phyloP scores from a whole-genome alignment of 2,113 vertebrate species.

The Salvelinus fontinalis region DNA sequence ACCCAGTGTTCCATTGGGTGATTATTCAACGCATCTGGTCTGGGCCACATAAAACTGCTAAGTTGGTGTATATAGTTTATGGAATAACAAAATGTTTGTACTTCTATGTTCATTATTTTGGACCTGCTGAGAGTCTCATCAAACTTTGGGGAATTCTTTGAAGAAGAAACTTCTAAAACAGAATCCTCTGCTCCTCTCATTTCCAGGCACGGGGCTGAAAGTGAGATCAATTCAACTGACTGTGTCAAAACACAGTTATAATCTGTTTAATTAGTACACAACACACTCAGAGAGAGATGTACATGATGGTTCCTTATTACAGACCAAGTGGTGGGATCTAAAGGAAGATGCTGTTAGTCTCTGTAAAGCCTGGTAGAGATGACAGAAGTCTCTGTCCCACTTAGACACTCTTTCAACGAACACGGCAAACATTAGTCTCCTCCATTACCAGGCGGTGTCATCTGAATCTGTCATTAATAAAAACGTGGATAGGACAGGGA shows the following conservation, averaged over 20 bases:
- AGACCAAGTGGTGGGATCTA: slow-evolving; percentile 14
- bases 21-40: not conserved
- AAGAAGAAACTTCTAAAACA: slow-evolving; percentile 30
- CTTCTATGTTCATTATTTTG: slow-evolving; percentile 37
- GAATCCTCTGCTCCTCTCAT: slow-evolving; percentile 23
- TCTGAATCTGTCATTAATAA: slow-evolving; percentile 29
- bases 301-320: slow-evolving; percentile 1
- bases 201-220: slow-evolving; percentile 26
- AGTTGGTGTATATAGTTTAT: not conserved
- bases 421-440: not conserved
- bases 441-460: slow-evolving; percentile 8
- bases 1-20: too few relatives aligned
- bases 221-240: not conserved
- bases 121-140: slow-evolving; percentile 26
- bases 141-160: slow-evolving; percentile 28
- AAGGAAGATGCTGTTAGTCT: slow-evolving; percentile 4
- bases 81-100: not conserved
- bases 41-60: not conserved
- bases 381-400: slow-evolving; percentile 1
- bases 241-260: slow-evolving; percentile 9
- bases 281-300: not conserved
- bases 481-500: not conserved
- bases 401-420: slow-evolving; percentile 18
- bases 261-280: slow-evolving; percentile 23
- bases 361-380: slow-evolving; percentile 13